Conservation (phyloP, 2,888 invertebrate species). For the Lordiphosa andalusiaca region DNA sequence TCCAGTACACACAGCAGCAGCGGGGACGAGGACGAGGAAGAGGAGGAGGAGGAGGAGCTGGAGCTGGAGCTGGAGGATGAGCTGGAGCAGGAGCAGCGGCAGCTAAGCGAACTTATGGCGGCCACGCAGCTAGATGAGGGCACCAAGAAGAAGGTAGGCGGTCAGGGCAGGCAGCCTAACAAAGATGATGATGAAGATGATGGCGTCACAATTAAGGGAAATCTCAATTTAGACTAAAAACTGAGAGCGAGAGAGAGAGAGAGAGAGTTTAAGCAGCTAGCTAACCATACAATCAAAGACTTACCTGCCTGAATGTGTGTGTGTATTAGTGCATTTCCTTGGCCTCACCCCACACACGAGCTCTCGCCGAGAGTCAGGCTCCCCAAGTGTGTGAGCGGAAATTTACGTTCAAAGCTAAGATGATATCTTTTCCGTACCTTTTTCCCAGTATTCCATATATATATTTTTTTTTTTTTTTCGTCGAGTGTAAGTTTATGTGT, state of each 20-base stretch:
- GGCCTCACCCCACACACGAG: too few relatives aligned
- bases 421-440: too few relatives aligned
- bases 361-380: too few relatives aligned
- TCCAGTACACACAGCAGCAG: slow-evolving; percentile 69
- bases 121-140: slow-evolving; percentile 61
- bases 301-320: too few relatives aligned
- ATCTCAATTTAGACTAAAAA: slow-evolving; percentile 54
- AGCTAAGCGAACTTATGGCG: slow-evolving; percentile 62
- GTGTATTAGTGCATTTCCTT: too few relatives aligned
- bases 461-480: slow-evolving; percentile 10
- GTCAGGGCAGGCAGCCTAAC: slow-evolving; percentile 18
- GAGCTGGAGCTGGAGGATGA: slow-evolving; percentile 6
- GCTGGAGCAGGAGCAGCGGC: slow-evolving; percentile 10
- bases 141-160: slow-evolving; percentile 63
- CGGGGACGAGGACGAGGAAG: slow-evolving; percentile 81
- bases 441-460: not conserved
- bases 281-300: too few relatives aligned
- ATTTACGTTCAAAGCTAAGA: too few relatives aligned
- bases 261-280: not conserved
- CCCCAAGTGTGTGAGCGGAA: too few relatives aligned
- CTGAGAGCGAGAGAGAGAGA: not conserved
- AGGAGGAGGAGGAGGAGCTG: slow-evolving; percentile 29
- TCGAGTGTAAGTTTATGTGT: slow-evolving; percentile 8
- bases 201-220: slow-evolving; percentile 65
- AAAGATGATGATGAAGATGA: slow-evolving; percentile 25